phyloP scores from a whole-genome alignment of 2,113 vertebrate species.

The Carassius gibelio region DNA sequence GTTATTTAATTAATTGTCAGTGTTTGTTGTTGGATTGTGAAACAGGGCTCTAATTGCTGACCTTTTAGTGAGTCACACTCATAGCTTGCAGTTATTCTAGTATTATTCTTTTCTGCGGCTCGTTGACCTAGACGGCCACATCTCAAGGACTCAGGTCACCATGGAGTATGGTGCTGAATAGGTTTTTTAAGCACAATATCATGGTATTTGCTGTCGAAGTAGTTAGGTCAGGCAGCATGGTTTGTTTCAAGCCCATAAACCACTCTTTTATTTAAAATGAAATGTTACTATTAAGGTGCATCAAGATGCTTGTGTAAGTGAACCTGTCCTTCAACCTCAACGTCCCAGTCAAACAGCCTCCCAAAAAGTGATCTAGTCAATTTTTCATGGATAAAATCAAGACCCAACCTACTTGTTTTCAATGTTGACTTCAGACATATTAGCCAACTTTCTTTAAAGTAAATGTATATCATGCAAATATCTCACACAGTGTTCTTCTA shows the following conservation, averaged over 20 bases:
- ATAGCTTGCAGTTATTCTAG: constrained; percentile 60
- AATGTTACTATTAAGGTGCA: not conserved
- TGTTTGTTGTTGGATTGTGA: constrained; percentile 28
- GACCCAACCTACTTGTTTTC: not conserved
- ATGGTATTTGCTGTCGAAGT: constrained; percentile 30
- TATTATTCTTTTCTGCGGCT: constrained; percentile 39
- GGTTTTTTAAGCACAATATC: constrained; percentile 41
- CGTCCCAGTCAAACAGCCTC: not conserved
- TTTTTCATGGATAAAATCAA: not conserved
- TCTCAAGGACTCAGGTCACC: constrained; percentile 25
- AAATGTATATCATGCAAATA: not conserved
- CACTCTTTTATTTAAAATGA: constrained; percentile 12
- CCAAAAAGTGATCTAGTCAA: not conserved
- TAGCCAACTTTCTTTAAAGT: not conserved
- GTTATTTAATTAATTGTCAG: constrained; percentile 24
- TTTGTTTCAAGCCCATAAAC: not conserved
- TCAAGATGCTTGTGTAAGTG: not conserved
- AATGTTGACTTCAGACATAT: not conserved
- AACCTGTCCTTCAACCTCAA: not conserved
- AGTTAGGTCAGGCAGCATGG: not conserved
- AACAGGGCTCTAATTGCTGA: constrained; percentile 63
- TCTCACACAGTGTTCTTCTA: not conserved
- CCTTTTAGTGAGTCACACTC: constrained; percentile 65
- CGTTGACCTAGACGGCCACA: constrained; percentile 34
- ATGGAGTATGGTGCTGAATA: constrained; percentile 36